A percentile compares a stretch with the other conserved stretches of the same genome.
phyloP scores from a whole-genome alignment of 1,140 invertebrate genomes.

The Hydropsyche tenuis region DNA sequence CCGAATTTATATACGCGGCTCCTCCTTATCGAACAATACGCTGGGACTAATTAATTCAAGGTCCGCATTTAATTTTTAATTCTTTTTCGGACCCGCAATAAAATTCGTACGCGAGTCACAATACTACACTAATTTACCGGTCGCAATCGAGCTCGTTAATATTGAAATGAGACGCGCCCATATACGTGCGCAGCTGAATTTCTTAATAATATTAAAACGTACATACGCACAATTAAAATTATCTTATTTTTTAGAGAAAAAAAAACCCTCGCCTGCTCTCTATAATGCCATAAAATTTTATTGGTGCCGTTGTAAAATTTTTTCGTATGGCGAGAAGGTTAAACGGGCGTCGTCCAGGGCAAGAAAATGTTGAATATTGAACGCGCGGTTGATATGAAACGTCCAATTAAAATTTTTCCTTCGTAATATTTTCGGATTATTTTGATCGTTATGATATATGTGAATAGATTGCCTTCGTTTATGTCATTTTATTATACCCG shows the following conservation, averaged over 20 bases:
- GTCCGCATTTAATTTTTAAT: not conserved
- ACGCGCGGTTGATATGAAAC: no score
- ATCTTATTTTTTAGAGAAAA: no score
- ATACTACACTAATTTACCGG: conserved; percentile 6
- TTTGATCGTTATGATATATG: no score
- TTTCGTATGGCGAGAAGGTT: not conserved
- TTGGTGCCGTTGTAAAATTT: conserved; percentile 13
- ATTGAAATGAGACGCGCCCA: conserved; percentile 1
- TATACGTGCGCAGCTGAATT: not conserved
- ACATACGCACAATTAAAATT: conserved; percentile 17
- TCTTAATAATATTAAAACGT: not conserved
- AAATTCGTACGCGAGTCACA: not conserved
- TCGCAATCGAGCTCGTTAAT: conserved; percentile 15
- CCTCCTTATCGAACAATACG: conserved; percentile 11
- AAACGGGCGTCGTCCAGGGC: no score
- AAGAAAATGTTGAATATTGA: no score
- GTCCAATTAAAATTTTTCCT: no score
- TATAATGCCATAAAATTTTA: conserved; percentile 22
- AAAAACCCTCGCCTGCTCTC: not conserved
- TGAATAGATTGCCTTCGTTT: no score
- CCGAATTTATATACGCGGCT: no score
- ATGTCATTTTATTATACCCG: no score
- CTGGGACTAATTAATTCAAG: conserved; percentile 10
- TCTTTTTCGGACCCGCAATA: not conserved
- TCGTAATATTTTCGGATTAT: no score